phyloP scores from a whole-genome alignment of 1,140 invertebrate species.

The Helicoverpa armigera region DNA sequence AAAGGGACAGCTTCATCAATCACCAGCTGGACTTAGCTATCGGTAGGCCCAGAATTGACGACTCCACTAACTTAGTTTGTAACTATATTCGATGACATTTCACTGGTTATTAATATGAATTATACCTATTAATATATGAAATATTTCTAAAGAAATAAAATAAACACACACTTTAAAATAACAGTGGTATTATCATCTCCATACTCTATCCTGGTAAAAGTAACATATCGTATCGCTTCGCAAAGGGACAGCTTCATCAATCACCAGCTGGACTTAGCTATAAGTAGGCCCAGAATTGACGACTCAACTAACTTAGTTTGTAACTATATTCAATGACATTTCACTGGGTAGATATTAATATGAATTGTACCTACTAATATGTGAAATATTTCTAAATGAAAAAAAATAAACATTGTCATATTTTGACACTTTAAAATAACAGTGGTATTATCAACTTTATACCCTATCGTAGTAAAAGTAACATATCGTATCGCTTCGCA shows the following conservation, averaged over 20 bases:
- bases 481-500: slow-evolving; percentile 27
- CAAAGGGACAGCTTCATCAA: slow-evolving; percentile 35
- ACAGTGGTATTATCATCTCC: slow-evolving; percentile 17
- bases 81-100: slow-evolving; percentile 5
- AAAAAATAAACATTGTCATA: too few relatives aligned
- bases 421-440: background rate
- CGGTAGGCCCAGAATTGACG: slow-evolving; percentile 15
- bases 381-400: too few relatives aligned
- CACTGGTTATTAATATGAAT: too few relatives aligned
- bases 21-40: slow-evolving; percentile 5
- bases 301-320: slow-evolving; percentile 14
- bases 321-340: slow-evolving; percentile 5
- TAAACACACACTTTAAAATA: background rate
- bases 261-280: slow-evolving; percentile 7
- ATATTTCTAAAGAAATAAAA: too few relatives aligned
- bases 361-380: too few relatives aligned
- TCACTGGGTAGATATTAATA: too few relatives aligned
- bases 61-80: slow-evolving; percentile 15
- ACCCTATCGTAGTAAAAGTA: background rate
- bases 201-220: background rate
- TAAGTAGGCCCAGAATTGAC: slow-evolving; percentile 19
- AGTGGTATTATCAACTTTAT: slow-evolving; percentile 29
- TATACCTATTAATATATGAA: too few relatives aligned
- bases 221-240: slow-evolving; percentile 27
- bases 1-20: slow-evolving; percentile 39